phyloP scores from a whole-genome alignment of 2,888 invertebrate genomes.

The Archaeoteleia sp. region DNA sequence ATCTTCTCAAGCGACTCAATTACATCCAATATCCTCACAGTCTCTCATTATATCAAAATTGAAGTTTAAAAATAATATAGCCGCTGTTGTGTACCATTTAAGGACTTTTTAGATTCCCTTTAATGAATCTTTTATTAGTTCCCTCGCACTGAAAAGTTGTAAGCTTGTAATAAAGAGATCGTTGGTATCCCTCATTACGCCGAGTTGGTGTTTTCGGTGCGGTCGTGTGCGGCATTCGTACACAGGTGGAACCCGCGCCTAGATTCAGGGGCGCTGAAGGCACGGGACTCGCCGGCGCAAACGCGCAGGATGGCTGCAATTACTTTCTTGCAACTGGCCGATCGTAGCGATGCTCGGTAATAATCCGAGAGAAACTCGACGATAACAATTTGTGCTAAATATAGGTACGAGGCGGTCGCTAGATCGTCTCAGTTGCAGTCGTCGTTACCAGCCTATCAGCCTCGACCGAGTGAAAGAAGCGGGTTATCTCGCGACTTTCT shows the following conservation, averaged over 20 bases:
- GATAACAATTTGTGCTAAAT: conserved; percentile 68
- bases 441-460: conserved; percentile 15
- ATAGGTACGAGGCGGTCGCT: conserved; percentile 53
- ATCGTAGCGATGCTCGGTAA: conserved; percentile 50
- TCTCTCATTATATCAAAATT: too few relatives aligned
- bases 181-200: too few relatives aligned
- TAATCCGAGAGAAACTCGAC: conserved; percentile 67
- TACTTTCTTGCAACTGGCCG: conserved; percentile 57
- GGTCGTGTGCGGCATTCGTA: conserved; percentile 17
- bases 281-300: not conserved
- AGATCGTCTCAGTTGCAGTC: conserved; percentile 25
- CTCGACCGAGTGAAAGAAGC: conserved; percentile 28
- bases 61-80: too few relatives aligned
- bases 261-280: conserved; percentile 17
- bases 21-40: too few relatives aligned
- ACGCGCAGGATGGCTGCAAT: conserved; percentile 47
- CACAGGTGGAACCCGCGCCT: not conserved
- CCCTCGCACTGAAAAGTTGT: too few relatives aligned
- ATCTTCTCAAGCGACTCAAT: too few relatives aligned
- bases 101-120: too few relatives aligned
- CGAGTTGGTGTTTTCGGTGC: too few relatives aligned
- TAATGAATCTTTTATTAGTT: too few relatives aligned
- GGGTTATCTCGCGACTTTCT: conserved; percentile 13
- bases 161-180: too few relatives aligned
- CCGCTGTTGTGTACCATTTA: too few relatives aligned